A percentile compares a stretch with the other conserved stretches of the same genome.
Conservation (phyloP, 2,888 invertebrate species). For the Caenorhabditis sp. region DNA sequence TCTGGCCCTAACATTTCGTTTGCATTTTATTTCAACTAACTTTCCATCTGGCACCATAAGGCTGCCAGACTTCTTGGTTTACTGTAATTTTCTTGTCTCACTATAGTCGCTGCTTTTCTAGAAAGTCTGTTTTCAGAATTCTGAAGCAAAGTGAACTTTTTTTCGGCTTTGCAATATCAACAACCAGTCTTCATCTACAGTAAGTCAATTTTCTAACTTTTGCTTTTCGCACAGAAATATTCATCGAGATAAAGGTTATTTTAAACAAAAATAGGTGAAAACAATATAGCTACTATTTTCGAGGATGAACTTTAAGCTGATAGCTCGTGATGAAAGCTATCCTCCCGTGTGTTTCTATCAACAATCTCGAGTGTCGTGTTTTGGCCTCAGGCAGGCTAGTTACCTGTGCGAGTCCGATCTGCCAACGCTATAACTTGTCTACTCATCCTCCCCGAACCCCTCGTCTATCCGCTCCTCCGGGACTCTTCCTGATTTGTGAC, state of each 20-base stretch:
- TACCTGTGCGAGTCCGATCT: neutral
- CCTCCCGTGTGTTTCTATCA: slow-evolving; percentile 11
- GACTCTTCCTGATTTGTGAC: neutral
- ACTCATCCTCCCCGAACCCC: slow-evolving; percentile 10
- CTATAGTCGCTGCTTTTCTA: slow-evolving; percentile 9
- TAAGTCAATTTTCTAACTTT: neutral
- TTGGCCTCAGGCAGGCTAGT: neutral
- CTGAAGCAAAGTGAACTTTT: neutral
- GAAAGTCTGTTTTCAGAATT: neutral
- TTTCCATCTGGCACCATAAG: too few relatives aligned
- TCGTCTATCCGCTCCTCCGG: neutral
- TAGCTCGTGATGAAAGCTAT: neutral
- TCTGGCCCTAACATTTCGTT: neutral
- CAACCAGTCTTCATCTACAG: neutral
- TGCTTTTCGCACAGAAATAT: neutral
- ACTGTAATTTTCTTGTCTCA: neutral
- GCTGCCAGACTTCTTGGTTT: too few relatives aligned
- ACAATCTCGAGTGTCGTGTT: slow-evolving; percentile 27
- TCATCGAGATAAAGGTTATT: too few relatives aligned
- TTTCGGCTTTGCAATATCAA: neutral
- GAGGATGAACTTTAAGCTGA: neutral
- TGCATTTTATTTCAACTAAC: too few relatives aligned
- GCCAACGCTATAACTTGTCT: neutral
- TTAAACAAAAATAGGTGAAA: too few relatives aligned
- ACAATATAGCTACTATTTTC: too few relatives aligned